phyloP scores from a whole-genome alignment of 1,140 invertebrate species.

The Pentalonia nigronervosa region DNA sequence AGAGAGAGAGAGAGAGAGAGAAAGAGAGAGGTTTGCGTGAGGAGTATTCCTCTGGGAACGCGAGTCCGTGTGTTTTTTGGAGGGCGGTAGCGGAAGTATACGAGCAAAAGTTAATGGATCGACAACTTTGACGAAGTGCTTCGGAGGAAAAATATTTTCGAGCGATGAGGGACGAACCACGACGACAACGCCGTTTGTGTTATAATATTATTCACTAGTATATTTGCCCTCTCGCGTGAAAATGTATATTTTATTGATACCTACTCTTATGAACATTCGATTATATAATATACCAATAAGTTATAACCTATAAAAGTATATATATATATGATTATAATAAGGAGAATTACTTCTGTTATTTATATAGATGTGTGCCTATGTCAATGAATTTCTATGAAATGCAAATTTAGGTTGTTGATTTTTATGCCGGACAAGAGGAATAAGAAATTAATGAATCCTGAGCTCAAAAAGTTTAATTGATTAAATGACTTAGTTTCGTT shows the following conservation, averaged over 20 bases:
- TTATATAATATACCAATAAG: not conserved
- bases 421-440: not conserved
- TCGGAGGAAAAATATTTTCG: slow-evolving; percentile 5
- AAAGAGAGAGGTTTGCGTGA: not conserved
- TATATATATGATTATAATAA: not conserved
- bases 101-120: slow-evolving; percentile 49
- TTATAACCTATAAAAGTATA: not conserved
- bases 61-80: slow-evolving; percentile 37
- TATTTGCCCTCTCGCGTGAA: not conserved
- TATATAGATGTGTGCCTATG: not conserved
- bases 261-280: not conserved
- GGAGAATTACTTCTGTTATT: too few species aligned
- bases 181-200: not conserved
- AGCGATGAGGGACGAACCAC: slow-evolving; percentile 2
- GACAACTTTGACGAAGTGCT: slow-evolving; percentile 50
- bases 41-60: slow-evolving; percentile 39
- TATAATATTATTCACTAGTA: not conserved
- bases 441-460: not conserved
- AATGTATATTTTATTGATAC: not conserved
- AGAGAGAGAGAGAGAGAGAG: not conserved
- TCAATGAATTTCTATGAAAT: not conserved
- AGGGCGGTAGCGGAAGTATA: slow-evolving; percentile 7
- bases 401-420: not conserved
- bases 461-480: not conserved
- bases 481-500: not conserved